phyloP scores from a whole-genome alignment of 2,797 vertebrate species.

The Macropodus opercularis region DNA sequence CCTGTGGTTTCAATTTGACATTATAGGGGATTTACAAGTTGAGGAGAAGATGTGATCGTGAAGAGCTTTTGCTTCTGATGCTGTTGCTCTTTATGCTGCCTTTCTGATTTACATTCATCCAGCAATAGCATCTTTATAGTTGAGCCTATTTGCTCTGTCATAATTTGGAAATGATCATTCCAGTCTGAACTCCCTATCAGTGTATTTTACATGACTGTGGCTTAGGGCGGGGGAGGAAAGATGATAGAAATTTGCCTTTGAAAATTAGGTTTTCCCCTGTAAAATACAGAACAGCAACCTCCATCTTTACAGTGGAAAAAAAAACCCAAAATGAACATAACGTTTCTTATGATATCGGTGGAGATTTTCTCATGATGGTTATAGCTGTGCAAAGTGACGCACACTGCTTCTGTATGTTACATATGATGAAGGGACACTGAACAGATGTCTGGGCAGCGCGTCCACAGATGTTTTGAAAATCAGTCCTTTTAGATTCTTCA shows the following conservation, averaged over 20 bases:
- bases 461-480: too few species aligned
- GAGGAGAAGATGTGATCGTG: slow-evolving; percentile 35
- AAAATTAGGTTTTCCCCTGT: neutral
- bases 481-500: too few species aligned
- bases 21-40: slow-evolving; percentile 40
- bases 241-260: neutral
- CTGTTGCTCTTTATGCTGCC: slow-evolving; percentile 6
- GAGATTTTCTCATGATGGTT: too few species aligned
- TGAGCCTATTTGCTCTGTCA: slow-evolving; percentile 21
- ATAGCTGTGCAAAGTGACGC: too few species aligned
- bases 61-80: slow-evolving; percentile 26
- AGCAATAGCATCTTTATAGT: slow-evolving; percentile 15
- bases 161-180: slow-evolving; percentile 1
- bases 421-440: too few species aligned
- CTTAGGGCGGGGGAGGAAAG: neutral
- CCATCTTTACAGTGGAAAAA: too few species aligned
- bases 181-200: neutral
- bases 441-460: too few species aligned
- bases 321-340: too few species aligned
- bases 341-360: too few species aligned
- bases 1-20: slow-evolving; percentile 42
- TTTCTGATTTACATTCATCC: slow-evolving; percentile 20
- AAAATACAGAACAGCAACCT: too few species aligned
- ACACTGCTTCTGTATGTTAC: too few species aligned
- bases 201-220: neutral